phyloP scores from a whole-genome alignment of 2,888 invertebrate genomes.

The Pheosia gnoma region DNA sequence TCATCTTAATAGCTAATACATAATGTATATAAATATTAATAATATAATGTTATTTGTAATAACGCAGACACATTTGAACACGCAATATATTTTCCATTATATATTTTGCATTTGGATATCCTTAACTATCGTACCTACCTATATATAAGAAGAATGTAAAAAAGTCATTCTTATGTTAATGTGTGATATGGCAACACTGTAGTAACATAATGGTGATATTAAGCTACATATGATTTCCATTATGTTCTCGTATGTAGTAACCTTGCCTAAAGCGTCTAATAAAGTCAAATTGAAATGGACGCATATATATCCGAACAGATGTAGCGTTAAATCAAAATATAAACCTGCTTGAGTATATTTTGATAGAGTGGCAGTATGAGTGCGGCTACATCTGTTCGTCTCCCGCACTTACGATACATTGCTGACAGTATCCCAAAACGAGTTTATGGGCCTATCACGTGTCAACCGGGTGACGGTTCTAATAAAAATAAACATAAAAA shows the following conservation, averaged over 20 bases:
- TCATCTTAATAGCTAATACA: too few species aligned
- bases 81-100: background rate
- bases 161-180: background rate
- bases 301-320: background rate
- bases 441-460: constrained; percentile 58
- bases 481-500: constrained; percentile 65
- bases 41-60: too few species aligned
- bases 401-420: constrained; percentile 53
- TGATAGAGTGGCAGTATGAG: constrained; percentile 7
- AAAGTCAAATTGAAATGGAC: constrained; percentile 13
- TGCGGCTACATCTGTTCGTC: constrained; percentile 51
- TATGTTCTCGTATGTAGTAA: constrained; percentile 12
- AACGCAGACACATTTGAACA: too few species aligned
- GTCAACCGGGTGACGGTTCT: constrained; percentile 56
- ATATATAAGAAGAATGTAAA: background rate
- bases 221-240: constrained; percentile 23
- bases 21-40: too few species aligned
- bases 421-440: constrained; percentile 46
- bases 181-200: constrained; percentile 2
- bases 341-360: constrained; percentile 15
- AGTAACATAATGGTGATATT: constrained; percentile 18
- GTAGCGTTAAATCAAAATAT: constrained; percentile 3
- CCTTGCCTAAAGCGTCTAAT: constrained; percentile 10
- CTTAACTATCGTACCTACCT: background rate
- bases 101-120: background rate